A percentile compares a stretch with the other conserved stretches of the same genome.
Evolutionary conservation across 2,113 vertebrate species (phyloP).

Genomic region (Ageneiosus marmoratus): DNA sequence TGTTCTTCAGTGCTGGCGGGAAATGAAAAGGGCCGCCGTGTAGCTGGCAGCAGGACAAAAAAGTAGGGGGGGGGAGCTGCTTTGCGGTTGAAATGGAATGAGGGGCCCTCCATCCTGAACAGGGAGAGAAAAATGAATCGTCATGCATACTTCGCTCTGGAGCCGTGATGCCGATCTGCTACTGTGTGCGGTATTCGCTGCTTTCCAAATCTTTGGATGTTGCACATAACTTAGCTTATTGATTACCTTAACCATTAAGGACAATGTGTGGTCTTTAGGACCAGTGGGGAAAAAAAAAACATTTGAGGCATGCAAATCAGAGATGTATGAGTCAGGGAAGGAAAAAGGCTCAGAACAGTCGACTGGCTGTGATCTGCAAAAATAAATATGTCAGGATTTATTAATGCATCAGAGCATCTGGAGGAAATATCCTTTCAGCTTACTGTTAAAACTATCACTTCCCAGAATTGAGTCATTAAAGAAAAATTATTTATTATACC

Average conservation of each 20-base stretch:
- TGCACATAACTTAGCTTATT: neutral
- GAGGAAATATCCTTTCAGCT: neutral
- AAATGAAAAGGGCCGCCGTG: slow-evolving; percentile 59
- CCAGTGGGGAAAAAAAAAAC: neutral
- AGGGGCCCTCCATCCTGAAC: slow-evolving; percentile 33
- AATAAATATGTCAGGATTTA: slow-evolving; percentile 19
- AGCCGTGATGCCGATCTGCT: neutral
- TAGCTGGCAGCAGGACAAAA: slow-evolving; percentile 60
- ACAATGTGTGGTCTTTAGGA: neutral
- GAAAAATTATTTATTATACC: neutral
- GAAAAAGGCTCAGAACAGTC: neutral
- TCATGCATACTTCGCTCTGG: neutral
- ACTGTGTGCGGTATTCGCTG: neutral
- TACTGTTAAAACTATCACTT: neutral
- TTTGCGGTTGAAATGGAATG: slow-evolving; percentile 37
- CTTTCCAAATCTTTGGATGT: neutral
- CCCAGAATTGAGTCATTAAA: too few species aligned
- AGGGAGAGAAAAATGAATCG: slow-evolving; percentile 5
- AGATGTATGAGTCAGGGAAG: neutral
- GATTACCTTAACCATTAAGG: neutral
- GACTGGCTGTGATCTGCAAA: neutral
- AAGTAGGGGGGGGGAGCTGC: slow-evolving; percentile 3
- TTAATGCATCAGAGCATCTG: neutral
- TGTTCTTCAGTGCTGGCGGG: slow-evolving; percentile 67
- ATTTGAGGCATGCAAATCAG: neutral